phyloP scores from a whole-genome alignment of 2,797 vertebrate species.

The Myotis planiceps region DNA sequence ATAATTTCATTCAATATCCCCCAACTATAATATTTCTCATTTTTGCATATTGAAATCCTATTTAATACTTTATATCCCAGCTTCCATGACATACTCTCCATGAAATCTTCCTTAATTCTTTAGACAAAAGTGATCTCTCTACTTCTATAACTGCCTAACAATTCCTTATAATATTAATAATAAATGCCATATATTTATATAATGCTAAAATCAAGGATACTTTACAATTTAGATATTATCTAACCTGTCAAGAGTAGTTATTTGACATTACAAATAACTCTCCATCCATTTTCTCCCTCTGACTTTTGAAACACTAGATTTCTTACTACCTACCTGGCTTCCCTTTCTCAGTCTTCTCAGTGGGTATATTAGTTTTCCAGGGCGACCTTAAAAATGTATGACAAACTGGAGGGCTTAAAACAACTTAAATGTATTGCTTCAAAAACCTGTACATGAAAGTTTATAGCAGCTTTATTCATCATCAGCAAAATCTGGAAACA shows the following conservation, averaged over 20 bases:
- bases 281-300: neutral
- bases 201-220: neutral
- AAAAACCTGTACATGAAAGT: neutral
- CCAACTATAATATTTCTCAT: neutral
- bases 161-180: neutral
- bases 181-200: neutral
- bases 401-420: neutral
- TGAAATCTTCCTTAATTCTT: neutral
- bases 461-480: neutral
- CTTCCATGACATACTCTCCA: neutral
- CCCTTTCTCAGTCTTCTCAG: neutral
- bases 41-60: neutral
- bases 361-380: neutral
- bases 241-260: neutral
- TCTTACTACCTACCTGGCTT: neutral
- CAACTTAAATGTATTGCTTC: neutral
- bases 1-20: neutral
- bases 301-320: neutral
- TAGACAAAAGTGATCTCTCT: neutral
- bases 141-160: neutral
- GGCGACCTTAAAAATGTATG: neutral
- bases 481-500: neutral
- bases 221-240: neutral
- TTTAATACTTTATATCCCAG: neutral
- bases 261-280: neutral